Percentiles rank a stretch among this genome's conserved stretches.
phyloP scores from a whole-genome alignment of 2,888 invertebrate genomes.

The Xestia xanthographa region DNA sequence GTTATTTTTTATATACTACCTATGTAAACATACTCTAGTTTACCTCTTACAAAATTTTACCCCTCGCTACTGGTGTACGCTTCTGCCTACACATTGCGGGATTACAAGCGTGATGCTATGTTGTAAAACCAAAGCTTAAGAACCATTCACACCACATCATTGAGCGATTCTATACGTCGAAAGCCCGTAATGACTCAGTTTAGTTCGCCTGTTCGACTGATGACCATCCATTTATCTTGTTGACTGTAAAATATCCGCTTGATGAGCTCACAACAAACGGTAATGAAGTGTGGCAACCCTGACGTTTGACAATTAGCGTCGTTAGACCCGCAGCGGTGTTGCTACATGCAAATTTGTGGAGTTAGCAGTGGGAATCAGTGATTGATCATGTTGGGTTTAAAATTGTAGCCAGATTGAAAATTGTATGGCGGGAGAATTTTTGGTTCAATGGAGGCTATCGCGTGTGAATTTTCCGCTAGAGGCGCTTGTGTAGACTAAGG shows the following conservation, averaged over 20 bases:
- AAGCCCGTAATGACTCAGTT: constrained; percentile 58
- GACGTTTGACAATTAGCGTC: constrained; percentile 67
- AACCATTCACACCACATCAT: constrained; percentile 30
- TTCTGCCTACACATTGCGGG: no score
- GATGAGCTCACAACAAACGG: constrained; percentile 63
- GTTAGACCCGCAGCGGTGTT: constrained; percentile 56
- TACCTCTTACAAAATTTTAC: no score
- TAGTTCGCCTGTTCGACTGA: constrained; percentile 25
- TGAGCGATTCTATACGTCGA: constrained; percentile 45
- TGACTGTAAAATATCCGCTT: constrained; percentile 52
- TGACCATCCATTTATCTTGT: constrained; percentile 60
- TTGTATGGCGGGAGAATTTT: not conserved
- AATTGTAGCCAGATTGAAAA: constrained; percentile 20
- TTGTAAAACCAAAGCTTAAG: constrained; percentile 12
- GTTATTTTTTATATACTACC: no score
- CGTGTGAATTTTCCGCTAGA: no score
- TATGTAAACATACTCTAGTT: no score
- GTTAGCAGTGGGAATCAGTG: constrained; percentile 40
- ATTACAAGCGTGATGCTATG: no score
- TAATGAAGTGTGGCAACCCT: constrained; percentile 68
- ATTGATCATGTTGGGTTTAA: constrained; percentile 30
- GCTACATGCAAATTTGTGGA: constrained; percentile 57
- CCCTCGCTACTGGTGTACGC: no score
- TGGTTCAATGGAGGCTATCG: constrained; percentile 5
- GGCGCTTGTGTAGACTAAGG: no score